Evolutionary conservation across 2,113 vertebrate genomes (phyloP), one percentile per base, ranked within the genome.

Genomic region (Caranx melampygus): DNA sequence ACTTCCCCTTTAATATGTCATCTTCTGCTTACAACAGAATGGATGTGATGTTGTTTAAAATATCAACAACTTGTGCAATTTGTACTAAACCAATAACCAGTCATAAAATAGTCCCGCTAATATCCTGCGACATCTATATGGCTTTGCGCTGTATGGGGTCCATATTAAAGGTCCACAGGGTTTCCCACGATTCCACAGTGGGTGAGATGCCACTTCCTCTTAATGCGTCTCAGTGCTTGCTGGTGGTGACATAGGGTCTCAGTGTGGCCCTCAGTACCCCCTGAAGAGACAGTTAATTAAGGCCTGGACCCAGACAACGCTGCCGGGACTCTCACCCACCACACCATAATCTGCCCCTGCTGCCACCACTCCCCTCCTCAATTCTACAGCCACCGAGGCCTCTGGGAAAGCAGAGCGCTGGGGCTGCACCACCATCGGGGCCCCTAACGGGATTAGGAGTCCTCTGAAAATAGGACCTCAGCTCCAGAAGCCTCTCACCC

Each of bases 371-470:
- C 67, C 81, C 82, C 69, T 67, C 44, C 69, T 6, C n/a, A 16
- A 15, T 65, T 52, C 80, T 37, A 61, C 68, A 63, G 82, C 82
- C 65, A 15, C 67, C 40, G 21, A 55, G 72, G 78, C 80, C 86
- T 85, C 44, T 51, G 88, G 87, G 87, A 90, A 86, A 85, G 62
- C 73, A 57, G 40, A 70, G 74, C 37, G 5, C 40, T 37, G 33
- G 76, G 44, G 60, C 75, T 64, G 81, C 49, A 10, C 78, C 73
- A 75, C 83, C 83, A 81, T 66, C 54, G 54, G 82, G 62, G 82
- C 88, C 88, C 88, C 92, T 93, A 93, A 94, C 86, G 61, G 93
- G 94, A 95, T 95, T 95, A 94, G 88, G 82, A 86, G 68, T 85
- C 84, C 82, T 90, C 79, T 90, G 84, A 89, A 94, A 90, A 91